phyloP scores from a whole-genome alignment of 2,113 vertebrate species.

The Syngnathus scovelli region DNA sequence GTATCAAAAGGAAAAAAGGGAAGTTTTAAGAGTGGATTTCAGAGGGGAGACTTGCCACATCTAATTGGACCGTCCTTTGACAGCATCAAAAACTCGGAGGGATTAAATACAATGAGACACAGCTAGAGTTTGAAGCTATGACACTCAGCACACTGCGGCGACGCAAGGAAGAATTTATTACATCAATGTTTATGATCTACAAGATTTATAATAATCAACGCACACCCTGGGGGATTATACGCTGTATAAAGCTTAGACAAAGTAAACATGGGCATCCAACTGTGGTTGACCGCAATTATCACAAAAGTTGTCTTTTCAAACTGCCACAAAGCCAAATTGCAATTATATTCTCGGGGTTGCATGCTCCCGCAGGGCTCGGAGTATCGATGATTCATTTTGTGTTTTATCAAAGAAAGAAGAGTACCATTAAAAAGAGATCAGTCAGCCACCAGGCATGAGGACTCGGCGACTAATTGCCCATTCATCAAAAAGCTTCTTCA shows the following conservation, averaged over 20 bases:
- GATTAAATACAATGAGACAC: conserved; percentile 16
- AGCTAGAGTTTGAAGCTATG: conserved; percentile 12
- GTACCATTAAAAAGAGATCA: conserved; percentile 74
- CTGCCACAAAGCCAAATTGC: conserved; percentile 49
- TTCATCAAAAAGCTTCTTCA: conserved; percentile 72
- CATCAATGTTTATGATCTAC: conserved; percentile 21
- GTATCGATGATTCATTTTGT: conserved; percentile 74
- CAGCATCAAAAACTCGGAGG: conserved; percentile 45
- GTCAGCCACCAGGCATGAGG: conserved; percentile 67
- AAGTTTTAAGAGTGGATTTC: conserved; percentile 34
- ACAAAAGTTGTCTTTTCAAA: conserved; percentile 11
- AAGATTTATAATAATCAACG: conserved; percentile 10
- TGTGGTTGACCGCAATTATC: conserved; percentile 19
- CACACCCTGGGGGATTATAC: conserved; percentile 18
- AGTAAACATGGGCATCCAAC: conserved; percentile 34
- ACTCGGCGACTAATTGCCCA: conserved; percentile 70
- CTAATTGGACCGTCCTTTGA: conserved; percentile 55
- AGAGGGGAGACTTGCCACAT: conserved; percentile 21
- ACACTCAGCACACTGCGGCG: not conserved
- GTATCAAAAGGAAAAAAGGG: conserved; percentile 35
- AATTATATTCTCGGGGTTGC: conserved; percentile 45
- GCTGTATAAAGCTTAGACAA: conserved; percentile 3
- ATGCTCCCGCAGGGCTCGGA: conserved; percentile 39
- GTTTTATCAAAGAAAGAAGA: conserved; percentile 75
- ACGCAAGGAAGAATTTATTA: conserved; percentile 1